Conservation (phyloP, 2,797 vertebrate species). For the Gastrophryne carolinensis region DNA sequence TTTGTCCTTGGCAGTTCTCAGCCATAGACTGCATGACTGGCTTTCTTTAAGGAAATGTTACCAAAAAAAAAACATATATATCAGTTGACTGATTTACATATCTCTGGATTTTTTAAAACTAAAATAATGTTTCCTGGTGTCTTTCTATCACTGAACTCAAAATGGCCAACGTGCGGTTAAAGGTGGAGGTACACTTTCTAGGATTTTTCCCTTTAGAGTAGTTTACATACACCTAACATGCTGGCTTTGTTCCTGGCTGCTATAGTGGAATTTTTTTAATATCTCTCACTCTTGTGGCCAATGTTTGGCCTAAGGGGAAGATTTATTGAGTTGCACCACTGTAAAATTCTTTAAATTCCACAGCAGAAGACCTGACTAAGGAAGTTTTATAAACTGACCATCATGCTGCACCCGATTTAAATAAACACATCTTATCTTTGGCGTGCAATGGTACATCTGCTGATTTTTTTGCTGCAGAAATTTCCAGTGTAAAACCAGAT, state of each 20-base stretch:
- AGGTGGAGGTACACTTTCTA: background rate
- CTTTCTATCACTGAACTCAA: no score
- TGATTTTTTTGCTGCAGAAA: background rate
- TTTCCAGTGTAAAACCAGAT: background rate
- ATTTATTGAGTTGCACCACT: background rate
- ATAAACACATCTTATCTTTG: background rate
- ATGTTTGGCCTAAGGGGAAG: background rate
- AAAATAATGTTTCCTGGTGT: no score
- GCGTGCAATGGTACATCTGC: no score
- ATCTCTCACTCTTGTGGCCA: background rate
- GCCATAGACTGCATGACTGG: no score
- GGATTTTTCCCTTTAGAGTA: background rate
- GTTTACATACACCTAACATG: background rate
- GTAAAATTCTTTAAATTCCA: constrained; percentile 32
- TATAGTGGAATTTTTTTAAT: background rate
- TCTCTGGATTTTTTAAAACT: no score
- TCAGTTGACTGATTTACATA: no score
- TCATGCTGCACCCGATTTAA: background rate
- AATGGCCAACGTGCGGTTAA: no score
- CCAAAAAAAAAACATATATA: no score
- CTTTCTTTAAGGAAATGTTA: no score
- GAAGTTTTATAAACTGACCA: background rate
- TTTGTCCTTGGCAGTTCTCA: no score
- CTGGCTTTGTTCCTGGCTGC: background rate
- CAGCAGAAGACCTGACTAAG: background rate